phyloP scores from a whole-genome alignment of 2,797 vertebrate genomes.

The Notoglanidium macrostoma region DNA sequence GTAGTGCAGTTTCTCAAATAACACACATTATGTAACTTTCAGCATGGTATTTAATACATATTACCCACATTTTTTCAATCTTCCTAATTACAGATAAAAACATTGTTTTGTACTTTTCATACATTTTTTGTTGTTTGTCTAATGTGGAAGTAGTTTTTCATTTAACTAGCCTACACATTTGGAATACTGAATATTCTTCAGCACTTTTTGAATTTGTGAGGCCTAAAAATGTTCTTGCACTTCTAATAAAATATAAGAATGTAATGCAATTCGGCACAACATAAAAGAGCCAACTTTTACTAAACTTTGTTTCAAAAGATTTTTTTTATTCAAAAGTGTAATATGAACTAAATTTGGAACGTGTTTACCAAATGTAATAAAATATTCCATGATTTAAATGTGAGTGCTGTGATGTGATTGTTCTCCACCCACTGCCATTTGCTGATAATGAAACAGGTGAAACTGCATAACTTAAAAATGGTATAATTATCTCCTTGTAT shows the following conservation, averaged over 20 bases:
- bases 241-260: constrained; percentile 16
- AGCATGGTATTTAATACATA: constrained; percentile 7
- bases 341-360: constrained; percentile 8
- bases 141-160: constrained; percentile 11
- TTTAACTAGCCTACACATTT: constrained; percentile 1
- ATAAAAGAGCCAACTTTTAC: background rate
- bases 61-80: background rate
- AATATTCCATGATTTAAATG: background rate
- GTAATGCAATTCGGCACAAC: constrained; percentile 6
- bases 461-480: background rate
- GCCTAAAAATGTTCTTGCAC: constrained; percentile 30
- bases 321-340: background rate
- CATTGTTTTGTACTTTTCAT: background rate
- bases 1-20: constrained; percentile 14
- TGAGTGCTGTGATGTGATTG: background rate
- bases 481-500: background rate
- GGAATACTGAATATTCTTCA: background rate
- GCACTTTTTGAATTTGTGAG: constrained; percentile 16
- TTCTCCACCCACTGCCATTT: background rate
- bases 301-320: constrained; percentile 2
- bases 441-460: background rate
- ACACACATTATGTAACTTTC: background rate
- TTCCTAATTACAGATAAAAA: constrained; percentile 3
- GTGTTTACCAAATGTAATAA: constrained; percentile 16
- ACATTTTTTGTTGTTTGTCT: background rate